Evolutionary conservation across 2,888 invertebrate genomes (phyloP), one percentile per base, ranked within the genome.

Genomic region (Oscheius sp.): DNA sequence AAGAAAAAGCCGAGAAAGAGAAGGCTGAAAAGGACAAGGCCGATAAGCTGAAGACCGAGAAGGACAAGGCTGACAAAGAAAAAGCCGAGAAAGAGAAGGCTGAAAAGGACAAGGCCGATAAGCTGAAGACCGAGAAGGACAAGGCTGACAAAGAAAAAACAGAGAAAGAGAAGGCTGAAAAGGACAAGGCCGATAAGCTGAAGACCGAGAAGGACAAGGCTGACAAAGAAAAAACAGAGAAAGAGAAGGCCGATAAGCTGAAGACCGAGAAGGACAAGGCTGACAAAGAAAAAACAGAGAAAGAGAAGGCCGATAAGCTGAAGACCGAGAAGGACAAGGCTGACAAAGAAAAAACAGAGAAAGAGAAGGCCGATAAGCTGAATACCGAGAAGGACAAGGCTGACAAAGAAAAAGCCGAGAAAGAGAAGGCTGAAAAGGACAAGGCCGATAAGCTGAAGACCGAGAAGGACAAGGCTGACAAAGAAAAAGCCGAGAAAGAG

Each of bases 391-490:
- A 44, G 45, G n/a, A n/a, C n/a, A 44, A 44, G 8, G 8, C 17
- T 17, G 45, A 44, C 6, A 44, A 44, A 20, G 45, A 44, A 20
- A 44, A 44, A 20, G 45, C 45, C 45, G 45, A 44, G 45, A 44
- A 44, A 17, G 45, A 44, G n/a, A 44, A 44, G 45, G 45, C 17
- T 20, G 45, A 44, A 5, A 44, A 44, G 17, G 45, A 44, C 12
- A 44, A 44, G 45, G 45, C 45, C 45, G 45, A 44, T 12, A 44
- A 44, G 45, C n/a, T n/a, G n/a, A 44, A 44, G 45, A 20, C 45
- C 45, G 45, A 44, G n/a, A 44, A 44, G 45, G 12, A 14, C 12
- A 44, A 44, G 45, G 12, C 17, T 20, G 45, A 44, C 6, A 44
- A 44, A 20, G 45, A 44, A 6, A 44, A 44, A 20, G 45, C 45